Evolutionary conservation across 2,113 vertebrate genomes (phyloP).

Genomic region (Myotis lucifugus): DNA sequence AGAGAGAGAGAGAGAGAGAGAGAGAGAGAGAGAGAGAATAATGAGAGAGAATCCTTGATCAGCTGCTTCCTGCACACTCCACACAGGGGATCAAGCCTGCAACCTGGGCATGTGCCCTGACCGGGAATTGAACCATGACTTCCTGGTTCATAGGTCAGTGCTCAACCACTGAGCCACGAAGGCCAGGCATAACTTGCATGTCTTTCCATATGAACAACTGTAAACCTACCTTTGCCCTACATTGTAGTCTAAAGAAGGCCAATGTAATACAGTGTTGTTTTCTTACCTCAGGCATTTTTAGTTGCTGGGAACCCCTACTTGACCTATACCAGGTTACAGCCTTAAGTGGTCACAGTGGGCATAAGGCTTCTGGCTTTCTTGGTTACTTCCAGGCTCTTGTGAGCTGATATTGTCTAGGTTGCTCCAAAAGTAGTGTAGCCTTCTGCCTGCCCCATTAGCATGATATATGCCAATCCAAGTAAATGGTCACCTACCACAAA

Average conservation of each 20-base stretch:
- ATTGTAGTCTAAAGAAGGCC: neutral
- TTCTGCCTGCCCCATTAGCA: too few relatives aligned
- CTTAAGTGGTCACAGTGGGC: neutral
- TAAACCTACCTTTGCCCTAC: neutral
- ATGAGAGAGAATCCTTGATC: too few relatives aligned
- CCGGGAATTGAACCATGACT: too few relatives aligned
- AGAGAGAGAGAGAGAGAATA: too few relatives aligned
- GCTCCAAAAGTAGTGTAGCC: neutral
- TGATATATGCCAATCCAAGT: accelerated
- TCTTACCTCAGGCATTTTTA: conserved; percentile 90
- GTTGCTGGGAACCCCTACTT: neutral
- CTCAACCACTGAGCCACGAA: too few relatives aligned
- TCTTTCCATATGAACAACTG: neutral
- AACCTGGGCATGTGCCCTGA: too few relatives aligned
- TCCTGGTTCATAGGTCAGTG: too few relatives aligned
- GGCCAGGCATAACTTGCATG: neutral
- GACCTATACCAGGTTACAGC: accelerated
- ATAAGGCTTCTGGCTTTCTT: neutral
- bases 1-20: too few relatives aligned
- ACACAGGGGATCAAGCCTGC: too few relatives aligned
- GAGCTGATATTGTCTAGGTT: neutral
- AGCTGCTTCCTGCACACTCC: too few relatives aligned
- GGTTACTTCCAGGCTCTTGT: neutral
- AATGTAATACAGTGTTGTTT: conserved; percentile 81
- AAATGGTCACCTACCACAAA: neutral